A percentile compares a stretch with the other conserved stretches of the same genome.
Evolutionary conservation across 1,140 invertebrate genomes (phyloP).

Genomic region (Brachionus manjavacas): DNA sequence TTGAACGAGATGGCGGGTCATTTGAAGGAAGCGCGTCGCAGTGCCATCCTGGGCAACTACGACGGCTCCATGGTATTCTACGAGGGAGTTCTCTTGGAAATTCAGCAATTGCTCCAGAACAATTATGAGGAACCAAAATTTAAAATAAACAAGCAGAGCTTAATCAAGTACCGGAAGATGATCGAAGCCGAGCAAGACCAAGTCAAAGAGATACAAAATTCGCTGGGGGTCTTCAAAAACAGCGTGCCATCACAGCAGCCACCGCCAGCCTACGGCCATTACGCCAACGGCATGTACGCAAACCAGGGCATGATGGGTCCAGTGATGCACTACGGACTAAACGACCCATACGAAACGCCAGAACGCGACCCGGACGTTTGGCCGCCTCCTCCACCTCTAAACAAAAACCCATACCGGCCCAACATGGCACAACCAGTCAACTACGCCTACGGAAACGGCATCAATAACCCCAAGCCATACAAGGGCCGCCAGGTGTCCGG

Average conservation of each 20-base stretch:
- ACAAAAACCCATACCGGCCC: slow-evolving; percentile 60
- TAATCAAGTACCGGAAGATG: slow-evolving; percentile 66
- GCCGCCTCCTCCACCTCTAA: slow-evolving; percentile 78
- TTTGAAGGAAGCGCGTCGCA: slow-evolving; percentile 78
- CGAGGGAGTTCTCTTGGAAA: slow-evolving; percentile 82
- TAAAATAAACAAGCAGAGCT: slow-evolving; percentile 77
- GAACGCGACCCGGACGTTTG: slow-evolving; percentile 66
- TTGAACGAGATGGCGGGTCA: slow-evolving; percentile 76
- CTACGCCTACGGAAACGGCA: slow-evolving; percentile 49
- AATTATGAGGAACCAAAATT: slow-evolving; percentile 72
- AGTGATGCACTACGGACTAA: neutral
- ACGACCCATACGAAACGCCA: slow-evolving; percentile 63
- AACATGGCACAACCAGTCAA: slow-evolving; percentile 45
- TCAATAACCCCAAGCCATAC: slow-evolving; percentile 44
- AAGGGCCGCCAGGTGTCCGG: neutral
- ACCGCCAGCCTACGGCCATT: neutral
- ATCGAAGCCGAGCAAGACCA: slow-evolving; percentile 83
- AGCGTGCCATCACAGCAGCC: slow-evolving; percentile 53
- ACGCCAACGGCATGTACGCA: neutral
- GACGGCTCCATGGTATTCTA: slow-evolving; percentile 89
- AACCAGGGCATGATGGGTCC: neutral
- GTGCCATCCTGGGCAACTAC: slow-evolving; percentile 88
- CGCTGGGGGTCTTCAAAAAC: slow-evolving; percentile 65
- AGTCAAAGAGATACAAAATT: slow-evolving; percentile 73
- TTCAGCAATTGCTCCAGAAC: slow-evolving; percentile 73